phyloP scores from a whole-genome alignment of 2,797 vertebrate genomes.

The Gorsachius magnificus region DNA sequence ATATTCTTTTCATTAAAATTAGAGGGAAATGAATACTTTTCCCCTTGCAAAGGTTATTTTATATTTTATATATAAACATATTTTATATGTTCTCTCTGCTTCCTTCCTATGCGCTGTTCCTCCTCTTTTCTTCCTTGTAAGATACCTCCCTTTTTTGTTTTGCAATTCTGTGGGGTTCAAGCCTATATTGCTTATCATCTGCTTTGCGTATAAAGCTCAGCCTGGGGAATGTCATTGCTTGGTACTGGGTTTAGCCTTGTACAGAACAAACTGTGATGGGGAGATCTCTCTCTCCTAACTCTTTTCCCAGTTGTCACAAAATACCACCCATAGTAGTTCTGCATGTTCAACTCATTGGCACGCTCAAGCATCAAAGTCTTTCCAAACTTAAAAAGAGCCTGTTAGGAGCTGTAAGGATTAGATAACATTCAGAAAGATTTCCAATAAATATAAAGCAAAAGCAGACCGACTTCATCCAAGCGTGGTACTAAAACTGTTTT shows the following conservation, averaged over 20 bases:
- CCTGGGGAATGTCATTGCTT: background rate
- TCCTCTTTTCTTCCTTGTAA: background rate
- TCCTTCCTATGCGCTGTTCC: background rate
- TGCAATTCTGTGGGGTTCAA: rapidly evolving
- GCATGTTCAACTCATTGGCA: background rate
- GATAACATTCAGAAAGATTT: background rate
- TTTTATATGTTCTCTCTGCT: background rate
- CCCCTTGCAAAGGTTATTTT: background rate
- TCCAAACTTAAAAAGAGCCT: background rate
- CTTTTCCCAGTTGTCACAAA: background rate
- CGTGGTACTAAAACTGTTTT: background rate
- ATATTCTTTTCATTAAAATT: background rate
- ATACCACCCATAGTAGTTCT: background rate
- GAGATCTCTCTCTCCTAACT: background rate
- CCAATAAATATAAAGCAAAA: background rate
- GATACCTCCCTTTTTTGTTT: background rate
- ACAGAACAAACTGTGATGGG: background rate
- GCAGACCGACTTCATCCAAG: background rate
- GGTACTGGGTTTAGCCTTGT: background rate
- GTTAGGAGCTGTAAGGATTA: background rate
- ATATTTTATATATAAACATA: too few relatives aligned
- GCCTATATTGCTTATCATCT: too few relatives aligned
- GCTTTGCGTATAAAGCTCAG: background rate
- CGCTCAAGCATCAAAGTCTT: background rate
- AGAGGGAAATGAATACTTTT: background rate